These are phyloP conservation scores for Rambutsinella grinnellia DNA, from an alignment of 2,888 invertebrate genomes.

Conservation along the genomic window DNA sequence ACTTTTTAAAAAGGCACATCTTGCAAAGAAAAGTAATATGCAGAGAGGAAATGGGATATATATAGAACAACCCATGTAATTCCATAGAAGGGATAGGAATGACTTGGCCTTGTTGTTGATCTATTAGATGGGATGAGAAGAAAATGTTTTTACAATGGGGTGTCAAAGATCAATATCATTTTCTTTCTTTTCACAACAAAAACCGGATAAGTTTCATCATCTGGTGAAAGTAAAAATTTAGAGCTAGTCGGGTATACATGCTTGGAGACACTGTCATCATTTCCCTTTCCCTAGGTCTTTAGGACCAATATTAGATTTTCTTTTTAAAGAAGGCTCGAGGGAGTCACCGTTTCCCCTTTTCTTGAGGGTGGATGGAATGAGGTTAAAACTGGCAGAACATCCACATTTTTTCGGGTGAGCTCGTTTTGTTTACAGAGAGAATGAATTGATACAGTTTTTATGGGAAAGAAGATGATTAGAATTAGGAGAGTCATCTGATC, in stretches of 20 bases:
- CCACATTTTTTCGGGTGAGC: background rate
- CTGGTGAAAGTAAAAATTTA: background rate
- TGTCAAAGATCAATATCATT: slow-evolving; percentile 64
- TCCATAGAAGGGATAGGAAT: background rate
- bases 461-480: background rate
- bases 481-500: background rate
- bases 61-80: background rate
- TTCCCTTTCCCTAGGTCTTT: background rate
- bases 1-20: background rate
- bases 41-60: background rate
- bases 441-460: slow-evolving; percentile 17
- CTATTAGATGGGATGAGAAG: slow-evolving; percentile 44
- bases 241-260: too few species aligned
- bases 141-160: slow-evolving; percentile 64
- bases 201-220: slow-evolving; percentile 29
- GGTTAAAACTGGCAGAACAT: background rate
- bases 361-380: background rate
- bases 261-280: background rate
- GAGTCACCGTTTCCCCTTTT: background rate
- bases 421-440: slow-evolving; percentile 3
- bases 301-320: slow-evolving; percentile 46
- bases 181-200: slow-evolving; percentile 27
- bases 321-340: slow-evolving; percentile 35
- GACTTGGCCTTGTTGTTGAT: slow-evolving; percentile 1
- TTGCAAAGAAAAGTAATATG: background rate